phyloP scores from a whole-genome alignment of 2,113 vertebrate genomes.

The Arizona elegans region DNA sequence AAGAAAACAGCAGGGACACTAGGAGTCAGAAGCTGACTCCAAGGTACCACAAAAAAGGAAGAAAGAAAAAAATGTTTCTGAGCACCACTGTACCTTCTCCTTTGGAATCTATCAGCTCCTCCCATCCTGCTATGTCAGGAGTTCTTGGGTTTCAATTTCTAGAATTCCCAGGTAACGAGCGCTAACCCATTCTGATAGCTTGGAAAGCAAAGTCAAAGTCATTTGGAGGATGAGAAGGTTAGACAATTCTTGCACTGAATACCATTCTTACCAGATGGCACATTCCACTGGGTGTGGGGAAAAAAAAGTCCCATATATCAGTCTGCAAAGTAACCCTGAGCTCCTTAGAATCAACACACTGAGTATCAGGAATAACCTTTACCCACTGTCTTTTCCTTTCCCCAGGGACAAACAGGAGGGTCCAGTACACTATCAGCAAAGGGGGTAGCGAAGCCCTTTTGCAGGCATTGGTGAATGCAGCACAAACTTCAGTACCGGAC shows the following conservation, averaged over 20 bases:
- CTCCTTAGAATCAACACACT: rapidly evolving
- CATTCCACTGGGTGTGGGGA: neutral
- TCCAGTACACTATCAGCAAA: slow-evolving; percentile 86
- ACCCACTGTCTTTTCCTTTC: neutral
- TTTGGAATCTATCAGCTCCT: neutral
- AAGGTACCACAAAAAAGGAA: neutral
- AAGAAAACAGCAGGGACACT: neutral
- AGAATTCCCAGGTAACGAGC: neutral
- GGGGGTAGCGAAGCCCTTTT: slow-evolving; percentile 88
- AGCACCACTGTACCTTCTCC: neutral
- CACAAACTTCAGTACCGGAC: slow-evolving; percentile 55
- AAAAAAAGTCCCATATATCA: neutral
- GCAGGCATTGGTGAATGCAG: slow-evolving; percentile 70
- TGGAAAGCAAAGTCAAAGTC: neutral
- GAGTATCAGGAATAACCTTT: neutral
- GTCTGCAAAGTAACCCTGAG: neutral
- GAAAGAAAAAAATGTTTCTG: neutral
- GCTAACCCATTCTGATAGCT: neutral
- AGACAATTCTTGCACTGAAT: neutral
- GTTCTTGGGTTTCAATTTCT: neutral
- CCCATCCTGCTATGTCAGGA: neutral
- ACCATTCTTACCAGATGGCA: neutral
- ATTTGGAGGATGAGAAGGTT: neutral
- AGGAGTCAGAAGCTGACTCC: neutral
- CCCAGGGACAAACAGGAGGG: slow-evolving; percentile 81